A percentile compares a stretch with the other conserved stretches of the same genome.
phyloP scores from a whole-genome alignment of 2,113 vertebrate species.

The Trichechus manatus region DNA sequence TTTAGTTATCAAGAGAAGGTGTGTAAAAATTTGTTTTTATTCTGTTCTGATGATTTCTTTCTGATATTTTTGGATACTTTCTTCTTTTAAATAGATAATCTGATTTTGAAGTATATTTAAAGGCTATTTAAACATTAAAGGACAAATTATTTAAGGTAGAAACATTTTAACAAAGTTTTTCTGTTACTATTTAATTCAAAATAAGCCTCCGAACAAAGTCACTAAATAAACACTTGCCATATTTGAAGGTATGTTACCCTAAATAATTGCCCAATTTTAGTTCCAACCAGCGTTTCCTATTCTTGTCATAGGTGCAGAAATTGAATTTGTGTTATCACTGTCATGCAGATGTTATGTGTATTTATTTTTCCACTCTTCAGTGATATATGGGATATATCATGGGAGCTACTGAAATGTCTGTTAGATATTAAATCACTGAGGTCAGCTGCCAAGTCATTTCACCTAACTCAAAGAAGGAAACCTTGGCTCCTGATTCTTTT shows the following conservation, averaged over 20 bases:
- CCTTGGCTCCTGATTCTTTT: not conserved
- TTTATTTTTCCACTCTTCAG: constrained; percentile 30
- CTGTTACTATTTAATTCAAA: not conserved
- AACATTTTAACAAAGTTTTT: not conserved
- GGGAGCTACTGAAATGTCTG: not conserved
- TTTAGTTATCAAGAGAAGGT: not conserved
- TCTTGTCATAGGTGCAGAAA: constrained; percentile 26
- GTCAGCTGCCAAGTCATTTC: constrained; percentile 38
- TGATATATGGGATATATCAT: constrained; percentile 40
- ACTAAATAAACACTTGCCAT: not conserved
- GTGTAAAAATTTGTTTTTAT: not conserved
- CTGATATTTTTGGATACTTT: not conserved
- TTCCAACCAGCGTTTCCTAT: not conserved
- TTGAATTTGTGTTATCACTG: constrained; percentile 50
- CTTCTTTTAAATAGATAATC: not conserved
- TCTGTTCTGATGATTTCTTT: not conserved
- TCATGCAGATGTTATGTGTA: constrained; percentile 2
- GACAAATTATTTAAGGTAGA: not conserved
- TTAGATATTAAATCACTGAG: constrained; percentile 61
- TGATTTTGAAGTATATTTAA: constrained; percentile 24
- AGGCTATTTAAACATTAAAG: not conserved
- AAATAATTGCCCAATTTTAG: not conserved
- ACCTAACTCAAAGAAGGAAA: not conserved
- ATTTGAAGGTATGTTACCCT: not conserved
- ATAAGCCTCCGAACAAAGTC: not conserved